Conservation (phyloP, 2,113 vertebrate species). For the Platanista minor region DNA sequence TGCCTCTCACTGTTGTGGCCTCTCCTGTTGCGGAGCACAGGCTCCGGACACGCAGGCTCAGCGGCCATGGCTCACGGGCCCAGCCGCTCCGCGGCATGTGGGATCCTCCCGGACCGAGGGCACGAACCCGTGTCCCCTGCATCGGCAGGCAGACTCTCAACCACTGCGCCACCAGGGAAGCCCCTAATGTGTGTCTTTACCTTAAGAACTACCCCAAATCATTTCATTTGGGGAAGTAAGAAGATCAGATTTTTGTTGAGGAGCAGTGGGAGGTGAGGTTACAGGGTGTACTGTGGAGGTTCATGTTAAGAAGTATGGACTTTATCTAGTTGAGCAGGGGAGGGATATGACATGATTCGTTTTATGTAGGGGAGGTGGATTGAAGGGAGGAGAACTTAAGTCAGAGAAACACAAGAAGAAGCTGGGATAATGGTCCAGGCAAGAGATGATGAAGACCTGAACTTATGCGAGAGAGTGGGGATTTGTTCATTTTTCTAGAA, state of each 20-base stretch:
- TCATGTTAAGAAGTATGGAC: not conserved
- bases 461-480: not conserved
- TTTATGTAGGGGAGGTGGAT: not conserved
- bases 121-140: too few relatives aligned
- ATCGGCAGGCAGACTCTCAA: too few relatives aligned
- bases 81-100: too few relatives aligned
- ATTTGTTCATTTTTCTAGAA: not conserved
- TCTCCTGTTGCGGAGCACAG: too few relatives aligned
- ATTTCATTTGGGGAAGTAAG: not conserved
- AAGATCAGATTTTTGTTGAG: not conserved
- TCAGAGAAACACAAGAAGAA: not conserved
- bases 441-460: constrained; percentile 12
- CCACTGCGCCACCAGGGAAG: too few relatives aligned
- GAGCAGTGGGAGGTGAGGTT: not conserved
- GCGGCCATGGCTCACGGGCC: too few relatives aligned
- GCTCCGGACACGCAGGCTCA: too few relatives aligned
- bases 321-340: not conserved
- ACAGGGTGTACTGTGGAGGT: not conserved
- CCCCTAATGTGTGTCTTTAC: not conserved
- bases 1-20: too few relatives aligned
- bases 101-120: too few relatives aligned
- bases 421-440: not conserved
- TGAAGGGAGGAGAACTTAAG: not conserved
- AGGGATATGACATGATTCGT: not conserved
- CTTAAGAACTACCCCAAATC: not conserved